Evolutionary conservation across 1,140 invertebrate genomes (phyloP), one percentile per base, ranked within the genome.

Genomic region (Nixonia krombeini): DNA sequence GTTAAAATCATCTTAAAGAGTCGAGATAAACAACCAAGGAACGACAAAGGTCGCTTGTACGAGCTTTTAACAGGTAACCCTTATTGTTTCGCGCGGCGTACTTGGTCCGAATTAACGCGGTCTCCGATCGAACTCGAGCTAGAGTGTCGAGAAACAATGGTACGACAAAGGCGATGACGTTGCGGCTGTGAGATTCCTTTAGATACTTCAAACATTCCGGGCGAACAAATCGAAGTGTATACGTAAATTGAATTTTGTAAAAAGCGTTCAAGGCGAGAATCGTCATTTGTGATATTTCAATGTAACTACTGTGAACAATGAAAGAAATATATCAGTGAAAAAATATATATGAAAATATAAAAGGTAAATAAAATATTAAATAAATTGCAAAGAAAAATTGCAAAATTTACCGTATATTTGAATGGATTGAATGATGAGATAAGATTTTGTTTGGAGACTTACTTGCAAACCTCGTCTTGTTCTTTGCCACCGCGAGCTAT

Each of bases 401-500:
- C 2, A 21, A 21, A 3, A 21, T 3, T 21, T 21, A 3, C 21
- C 6, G n/a, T n/a, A n/a, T n/a, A n/a, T 21, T 21, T 21, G 2
- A 2, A 21, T 21, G 2, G 21, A 6, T 21, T 21, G 3, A 49
- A 16, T 28, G 12, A 23, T 17, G 16, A 72, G 50, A n/a, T 18
- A 33, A 25, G 23, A 38, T 21, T 37, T n/a, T n/a, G n/a, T n/a
- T n/a, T n/a, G n/a, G n/a, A n/a, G 46, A 42, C 21, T 28, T 38
- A 72, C 73, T 75, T 81, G 62, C 73, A 73, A 12, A 73, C 62
- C 1, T 83, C 76, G 13, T 70, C 72, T 35, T 74, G 72, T 15
- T 83, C 78, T 18, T 78, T 77, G 21, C 52, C 76, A 3, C 75
- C 74, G 10, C 77, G 69, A 0, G 80, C 77, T 8, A 74, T 76